Base-by-base conservation (phyloP, 1,140 invertebrate species). In the Drosophila rhopaloa region DNA sequence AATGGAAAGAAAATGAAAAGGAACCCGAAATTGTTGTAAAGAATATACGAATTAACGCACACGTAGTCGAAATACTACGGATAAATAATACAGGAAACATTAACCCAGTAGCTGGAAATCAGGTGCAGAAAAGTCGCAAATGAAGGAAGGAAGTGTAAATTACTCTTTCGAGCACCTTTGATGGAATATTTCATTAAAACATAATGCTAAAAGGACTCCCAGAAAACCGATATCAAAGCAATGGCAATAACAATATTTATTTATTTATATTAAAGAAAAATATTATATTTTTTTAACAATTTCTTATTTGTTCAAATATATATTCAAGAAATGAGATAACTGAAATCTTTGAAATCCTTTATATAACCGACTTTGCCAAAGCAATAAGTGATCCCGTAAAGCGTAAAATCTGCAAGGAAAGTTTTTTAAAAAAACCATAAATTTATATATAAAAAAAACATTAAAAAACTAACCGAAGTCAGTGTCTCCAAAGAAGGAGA, bases 361-460 rank as follows among this genome's bases (percentile, higher is more conserved):
- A 91, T 9, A 91, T 44, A 0, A 90, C 58, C 0, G 86, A 91
- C 60, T 79, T 91, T n/a, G 74, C 86, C 58, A 91, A 44, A 2
- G 90, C 86, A 70, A 91, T 89, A 5, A 91, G 24, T 6, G 90
- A 91, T 7, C 90, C 90, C 0, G 90, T 91, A 43, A 91, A 91
- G 6, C 90, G 81, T 9, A 91, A 43, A 35, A 91, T 91, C 90
- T 91, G 24, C 0, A 47, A 56, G 24, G 27, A 43, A 24, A 47
- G 0, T 4, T 19, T 19, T 0, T 19, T 2, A 40, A 5, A 40
- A 16, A 11, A 32, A 35, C 24, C n/a, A 40, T 56, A 8, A 9
- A 24, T 10, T 6, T 6, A 35, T 37, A 29, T 16, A 7, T 0
- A 4, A n/a, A n/a, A 1, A 48, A n/a, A 6, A 50, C 0, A 7